A percentile compares a stretch with the other conserved stretches of the same genome.
Evolutionary conservation across 2,113 vertebrate genomes (phyloP).

Genomic region (Irena cyanogastra): DNA sequence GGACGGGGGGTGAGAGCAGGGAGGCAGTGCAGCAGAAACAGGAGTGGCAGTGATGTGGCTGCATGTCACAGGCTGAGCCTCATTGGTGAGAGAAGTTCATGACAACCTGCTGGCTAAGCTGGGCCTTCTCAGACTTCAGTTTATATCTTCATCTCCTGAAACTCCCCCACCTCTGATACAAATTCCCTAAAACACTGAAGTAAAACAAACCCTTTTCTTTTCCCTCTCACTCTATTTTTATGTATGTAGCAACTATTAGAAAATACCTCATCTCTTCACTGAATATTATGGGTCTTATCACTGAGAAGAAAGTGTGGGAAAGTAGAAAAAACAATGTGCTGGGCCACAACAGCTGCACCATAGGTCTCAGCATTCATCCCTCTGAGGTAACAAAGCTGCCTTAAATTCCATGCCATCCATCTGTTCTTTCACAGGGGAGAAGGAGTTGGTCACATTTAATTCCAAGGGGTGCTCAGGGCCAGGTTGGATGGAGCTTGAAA

Average conservation of each 20-base stretch:
- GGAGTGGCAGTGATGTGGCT: neutral
- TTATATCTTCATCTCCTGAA: neutral
- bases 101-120: neutral
- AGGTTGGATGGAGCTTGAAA: neutral
- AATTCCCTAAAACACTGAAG: neutral
- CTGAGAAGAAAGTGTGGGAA: neutral
- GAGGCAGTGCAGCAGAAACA: neutral
- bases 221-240: neutral
- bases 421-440: neutral
- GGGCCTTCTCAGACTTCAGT: neutral
- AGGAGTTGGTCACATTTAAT: neutral
- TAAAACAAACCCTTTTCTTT: neutral
- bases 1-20: rapidly evolving
- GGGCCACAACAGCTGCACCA: neutral
- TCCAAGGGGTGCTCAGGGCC: neutral
- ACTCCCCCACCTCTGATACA: neutral
- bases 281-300: neutral
- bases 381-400: neutral
- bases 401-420: neutral
- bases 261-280: neutral
- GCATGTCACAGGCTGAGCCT: neutral
- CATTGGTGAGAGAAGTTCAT: neutral
- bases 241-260: neutral
- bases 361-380: neutral
- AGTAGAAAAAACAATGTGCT: neutral